Base-by-base conservation (phyloP, 2,113 vertebrate genomes). In the Martes martes region DNA sequence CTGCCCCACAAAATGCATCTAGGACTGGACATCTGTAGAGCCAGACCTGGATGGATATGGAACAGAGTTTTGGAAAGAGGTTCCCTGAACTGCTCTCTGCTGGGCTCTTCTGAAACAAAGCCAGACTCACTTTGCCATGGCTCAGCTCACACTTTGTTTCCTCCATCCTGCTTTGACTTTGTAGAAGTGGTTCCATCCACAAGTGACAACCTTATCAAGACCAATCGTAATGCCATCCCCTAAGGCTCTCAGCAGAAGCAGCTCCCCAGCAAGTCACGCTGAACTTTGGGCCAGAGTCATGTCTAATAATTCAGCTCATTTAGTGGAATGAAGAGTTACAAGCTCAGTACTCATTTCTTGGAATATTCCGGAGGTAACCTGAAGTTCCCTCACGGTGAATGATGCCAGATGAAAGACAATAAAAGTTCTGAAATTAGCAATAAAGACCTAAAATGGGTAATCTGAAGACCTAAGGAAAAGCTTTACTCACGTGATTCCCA, bases 141-240 rank as follows among this genome's bases (percentile, higher is more conserved):
- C 89, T 79, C 45, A 6, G 39, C 28, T 28, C 69, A 67, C 23
- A 9, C 11, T 61, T 74, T 9, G 3, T 50, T 61, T 24, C 45
- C 59, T 73, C n/a, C 19, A 2, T 39, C 33, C 36, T 81, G 69
- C 14, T 59, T 63, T 36, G n/a, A 61, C 39, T 31, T 36, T 76
- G 47, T 52, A 85, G 91, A 82, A 57, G 26, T 14, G 28, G 57
- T 9, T 97, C n/a, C 6, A n/a, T 26, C 33, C 14, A 28, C n/a
- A 50, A 15, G 11, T 1, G 11, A 36, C 24, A 39, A 31, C 16
- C 28, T 2, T 19, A 2, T 39, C 10, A 21, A 74, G n/a, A 73
- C 28, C 9, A 45, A 45, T 19, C 1, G 11, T 6, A 3, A 31
- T 0, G 7, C 45, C 31, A 36, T 2, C 28, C 1, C 24, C 3